These are phyloP conservation scores for Centropus bengalensis DNA, from an alignment of 2,113 vertebrate species.

Conservation along the genomic window DNA sequence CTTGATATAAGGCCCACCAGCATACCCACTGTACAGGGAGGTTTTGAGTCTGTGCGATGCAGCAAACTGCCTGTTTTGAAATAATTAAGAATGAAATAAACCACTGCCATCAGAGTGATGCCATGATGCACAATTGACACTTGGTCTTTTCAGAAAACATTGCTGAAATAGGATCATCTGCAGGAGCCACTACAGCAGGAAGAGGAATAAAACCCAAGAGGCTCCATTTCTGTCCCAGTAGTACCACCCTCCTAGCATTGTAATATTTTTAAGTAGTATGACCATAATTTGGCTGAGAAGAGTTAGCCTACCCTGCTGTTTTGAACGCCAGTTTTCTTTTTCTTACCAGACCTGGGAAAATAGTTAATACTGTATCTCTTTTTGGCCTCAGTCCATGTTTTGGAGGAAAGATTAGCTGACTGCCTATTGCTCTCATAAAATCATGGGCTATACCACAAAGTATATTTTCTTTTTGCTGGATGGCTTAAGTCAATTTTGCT, in stretches of 20 bases:
- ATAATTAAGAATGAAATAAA: not conserved
- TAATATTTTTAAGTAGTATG: not conserved
- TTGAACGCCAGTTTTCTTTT: not conserved
- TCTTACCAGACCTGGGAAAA: not conserved
- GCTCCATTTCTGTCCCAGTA: not conserved
- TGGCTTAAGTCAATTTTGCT: not conserved
- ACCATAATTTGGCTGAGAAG: not conserved
- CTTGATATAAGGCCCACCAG: not conserved
- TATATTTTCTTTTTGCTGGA: not conserved
- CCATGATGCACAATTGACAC: rapidly evolving
- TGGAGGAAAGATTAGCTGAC: not conserved
- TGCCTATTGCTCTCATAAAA: not conserved
- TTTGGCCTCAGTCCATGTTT: not conserved
- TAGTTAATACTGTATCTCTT: not conserved
- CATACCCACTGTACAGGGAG: not conserved
- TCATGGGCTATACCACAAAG: not conserved
- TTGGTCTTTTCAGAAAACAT: not conserved
- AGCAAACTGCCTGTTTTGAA: not conserved
- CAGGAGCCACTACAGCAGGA: not conserved
- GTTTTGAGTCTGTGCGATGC: not conserved
- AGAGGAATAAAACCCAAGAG: not conserved
- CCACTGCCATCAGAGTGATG: not conserved
- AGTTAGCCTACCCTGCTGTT: not conserved
- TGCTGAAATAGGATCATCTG: not conserved
- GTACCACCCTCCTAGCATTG: not conserved